phyloP scores from a whole-genome alignment of 1,140 invertebrate genomes.

The Drosophila asahinai region DNA sequence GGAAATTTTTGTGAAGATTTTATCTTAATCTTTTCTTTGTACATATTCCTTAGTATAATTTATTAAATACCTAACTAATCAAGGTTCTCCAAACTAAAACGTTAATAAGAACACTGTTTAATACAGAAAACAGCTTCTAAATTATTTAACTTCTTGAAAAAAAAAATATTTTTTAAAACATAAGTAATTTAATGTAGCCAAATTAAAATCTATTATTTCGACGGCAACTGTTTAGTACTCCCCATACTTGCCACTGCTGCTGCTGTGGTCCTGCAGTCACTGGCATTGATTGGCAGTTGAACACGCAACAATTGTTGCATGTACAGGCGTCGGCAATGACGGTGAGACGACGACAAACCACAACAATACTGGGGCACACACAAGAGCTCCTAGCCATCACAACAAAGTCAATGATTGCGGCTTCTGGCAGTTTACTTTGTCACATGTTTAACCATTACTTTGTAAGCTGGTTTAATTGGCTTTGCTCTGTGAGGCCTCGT shows the following conservation, averaged over 20 bases:
- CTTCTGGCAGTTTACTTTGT: constrained; percentile 40
- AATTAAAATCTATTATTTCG: background rate
- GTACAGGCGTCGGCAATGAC: constrained; percentile 57
- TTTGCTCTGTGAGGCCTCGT: constrained; percentile 2
- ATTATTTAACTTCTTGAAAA: background rate
- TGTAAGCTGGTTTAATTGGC: constrained; percentile 38
- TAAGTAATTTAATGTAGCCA: too few relatives aligned
- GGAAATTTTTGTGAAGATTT: too few relatives aligned
- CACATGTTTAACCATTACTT: constrained; percentile 42
- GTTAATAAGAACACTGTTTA: too few relatives aligned
- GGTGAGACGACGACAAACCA: constrained; percentile 32
- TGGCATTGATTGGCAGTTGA: constrained; percentile 79
- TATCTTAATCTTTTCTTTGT: too few relatives aligned
- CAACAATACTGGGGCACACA: constrained; percentile 23
- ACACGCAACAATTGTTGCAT: constrained; percentile 82
- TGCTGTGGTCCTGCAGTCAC: constrained; percentile 55
- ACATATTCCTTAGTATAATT: background rate
- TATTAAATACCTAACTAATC: too few relatives aligned
- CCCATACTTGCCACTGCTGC: constrained; percentile 16
- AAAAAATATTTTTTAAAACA: too few relatives aligned
- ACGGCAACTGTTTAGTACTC: background rate
- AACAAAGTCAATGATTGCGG: constrained; percentile 25
- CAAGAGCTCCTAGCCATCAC: constrained; percentile 6
- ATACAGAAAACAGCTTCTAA: background rate
- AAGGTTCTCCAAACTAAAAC: too few relatives aligned